These are phyloP conservation scores for Parauchenoglanis ngamensis DNA, from an alignment of 2,797 vertebrate genomes.

Conservation along the genomic window DNA sequence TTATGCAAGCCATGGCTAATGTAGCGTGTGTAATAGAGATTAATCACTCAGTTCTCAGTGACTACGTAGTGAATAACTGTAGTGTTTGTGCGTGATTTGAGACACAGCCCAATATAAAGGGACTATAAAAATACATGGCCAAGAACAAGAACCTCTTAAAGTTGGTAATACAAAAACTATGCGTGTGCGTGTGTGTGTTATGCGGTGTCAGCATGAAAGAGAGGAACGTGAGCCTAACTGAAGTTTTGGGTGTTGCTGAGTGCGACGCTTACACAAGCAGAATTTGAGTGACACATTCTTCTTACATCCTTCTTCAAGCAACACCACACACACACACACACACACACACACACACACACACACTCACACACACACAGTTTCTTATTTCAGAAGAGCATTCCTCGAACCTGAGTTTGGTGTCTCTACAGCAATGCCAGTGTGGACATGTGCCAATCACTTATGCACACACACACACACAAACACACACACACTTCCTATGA, in stretches of 20 bases:
- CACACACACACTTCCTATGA: neutral
- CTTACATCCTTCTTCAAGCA: constrained; percentile 29
- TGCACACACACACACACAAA: too few species aligned
- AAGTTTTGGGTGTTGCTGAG: constrained; percentile 41
- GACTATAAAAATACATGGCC: neutral
- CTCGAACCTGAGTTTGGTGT: neutral
- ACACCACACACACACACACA: neutral
- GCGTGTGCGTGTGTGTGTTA: neutral
- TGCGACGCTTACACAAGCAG: constrained; percentile 50
- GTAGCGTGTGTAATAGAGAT: neutral
- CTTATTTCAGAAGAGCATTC: neutral
- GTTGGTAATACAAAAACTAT: neutral
- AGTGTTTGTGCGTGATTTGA: neutral
- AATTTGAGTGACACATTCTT: constrained; percentile 50
- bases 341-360: constrained; percentile 13
- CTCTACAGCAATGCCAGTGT: neutral
- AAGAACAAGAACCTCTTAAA: neutral
- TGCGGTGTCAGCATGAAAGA: neutral
- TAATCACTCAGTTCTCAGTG: neutral
- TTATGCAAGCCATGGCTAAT: too few species aligned
- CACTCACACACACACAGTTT: neutral
- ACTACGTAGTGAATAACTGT: neutral
- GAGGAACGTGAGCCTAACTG: constrained; percentile 8
- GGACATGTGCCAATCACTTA: neutral
- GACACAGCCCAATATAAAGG: neutral